phyloP scores from a whole-genome alignment of 37 sponge, comb jelly and placozoan species.

The Trichoplax adhaerens region DNA sequence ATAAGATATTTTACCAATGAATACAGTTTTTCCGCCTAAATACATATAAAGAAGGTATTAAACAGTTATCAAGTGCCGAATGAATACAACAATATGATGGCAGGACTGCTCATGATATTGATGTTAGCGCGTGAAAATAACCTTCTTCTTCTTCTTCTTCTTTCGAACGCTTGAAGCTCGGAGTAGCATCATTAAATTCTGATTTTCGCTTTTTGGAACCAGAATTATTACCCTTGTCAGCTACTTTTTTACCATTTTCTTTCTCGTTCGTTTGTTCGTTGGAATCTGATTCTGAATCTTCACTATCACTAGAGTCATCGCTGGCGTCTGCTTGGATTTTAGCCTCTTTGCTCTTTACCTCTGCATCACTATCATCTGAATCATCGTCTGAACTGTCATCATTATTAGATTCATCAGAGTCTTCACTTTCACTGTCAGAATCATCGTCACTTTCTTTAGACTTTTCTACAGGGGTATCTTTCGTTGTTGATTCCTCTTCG shows the following conservation, averaged over 20 bases:
- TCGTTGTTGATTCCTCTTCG: too few relatives aligned
- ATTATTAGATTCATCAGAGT: conserved; percentile 1
- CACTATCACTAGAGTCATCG: not conserved
- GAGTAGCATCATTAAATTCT: conserved; percentile 13
- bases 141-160: conserved; percentile 11
- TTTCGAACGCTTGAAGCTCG: conserved; percentile 16
- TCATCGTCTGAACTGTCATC: conserved; percentile 16
- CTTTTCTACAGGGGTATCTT: too few relatives aligned
- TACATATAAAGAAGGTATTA: too few relatives aligned
- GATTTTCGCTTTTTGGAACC: conserved; percentile 11
- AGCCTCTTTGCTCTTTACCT: not conserved
- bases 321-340: conserved; percentile 5
- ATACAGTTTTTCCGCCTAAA: not conserved
- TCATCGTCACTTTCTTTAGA: too few relatives aligned
- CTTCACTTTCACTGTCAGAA: too few relatives aligned
- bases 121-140: not conserved
- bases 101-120: too few relatives aligned
- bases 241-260: conserved; percentile 3
- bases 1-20: conserved; percentile 37
- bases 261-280: conserved; percentile 15
- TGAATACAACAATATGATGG: too few relatives aligned
- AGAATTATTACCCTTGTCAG: conserved; percentile 11
- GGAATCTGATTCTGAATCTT: not conserved
- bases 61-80: too few relatives aligned
- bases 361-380: not conserved